Evolutionary conservation across 2,888 invertebrate species (phyloP), one percentile per base, ranked within the genome.

Genomic region (Drosophila imparisetae): DNA sequence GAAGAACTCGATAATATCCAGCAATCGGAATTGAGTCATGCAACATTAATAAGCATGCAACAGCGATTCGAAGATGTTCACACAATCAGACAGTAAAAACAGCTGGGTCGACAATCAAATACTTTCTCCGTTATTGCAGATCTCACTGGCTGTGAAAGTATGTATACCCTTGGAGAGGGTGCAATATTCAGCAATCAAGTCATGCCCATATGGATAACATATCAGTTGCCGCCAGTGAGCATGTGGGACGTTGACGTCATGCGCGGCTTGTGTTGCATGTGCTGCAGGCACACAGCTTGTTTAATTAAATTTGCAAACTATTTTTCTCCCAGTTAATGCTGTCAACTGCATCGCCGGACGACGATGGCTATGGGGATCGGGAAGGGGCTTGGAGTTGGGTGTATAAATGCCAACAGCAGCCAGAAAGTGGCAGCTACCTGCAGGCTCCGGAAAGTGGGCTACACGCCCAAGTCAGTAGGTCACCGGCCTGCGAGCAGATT

Each of bases 291-390:
- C 34, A 75, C 72, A 68, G 48, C 75, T 61, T 69, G 67, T 78
- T 86, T 88, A 85, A 85, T 85, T 85, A 86, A 85, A 88, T 78
- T 86, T 77, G 62, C 86, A 75, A 85, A 86, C 70, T 75, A 88
- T 86, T 87, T 85, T 83, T 75, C 83, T 72, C 83, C 72, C 81
- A 74, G 81, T 85, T 85, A 87, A 85, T 87, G 73, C 79, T 83
- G 83, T 83, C 77, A 80, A 70, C 73, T 63, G 72, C 66, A 58
- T 64, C n/a, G 61, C 75, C 55, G 34, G 45, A 42, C 53, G 58
- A 11, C n/a, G n/a, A 13, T 7, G 38, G n/a, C 10, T 8, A 40
- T 42, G 45, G 4, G 18, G 4, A 38, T 15, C 48, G 58, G 15
- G 13, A 15, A 15, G 5, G 18, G 13, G 21, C 2, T 24, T 49